Evolutionary conservation across 2,113 vertebrate genomes (phyloP).

Genomic region (Taurulus bubalis): DNA sequence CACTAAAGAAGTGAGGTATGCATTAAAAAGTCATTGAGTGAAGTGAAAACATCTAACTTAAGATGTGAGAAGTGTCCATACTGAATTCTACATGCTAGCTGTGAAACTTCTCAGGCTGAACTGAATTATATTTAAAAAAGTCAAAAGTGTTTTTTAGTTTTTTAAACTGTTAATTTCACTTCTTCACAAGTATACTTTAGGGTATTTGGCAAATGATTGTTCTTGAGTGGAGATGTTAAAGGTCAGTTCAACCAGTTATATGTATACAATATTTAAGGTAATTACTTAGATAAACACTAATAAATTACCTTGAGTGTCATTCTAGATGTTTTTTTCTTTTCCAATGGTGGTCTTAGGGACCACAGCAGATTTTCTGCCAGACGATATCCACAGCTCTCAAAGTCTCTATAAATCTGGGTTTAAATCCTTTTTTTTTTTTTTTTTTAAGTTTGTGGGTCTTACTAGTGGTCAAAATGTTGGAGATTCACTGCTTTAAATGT

Average conservation of each 20-base stretch:
- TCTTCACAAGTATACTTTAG: background rate
- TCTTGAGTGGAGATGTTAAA: background rate
- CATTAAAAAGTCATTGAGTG: background rate
- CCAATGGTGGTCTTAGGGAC: background rate
- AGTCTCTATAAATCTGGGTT: background rate
- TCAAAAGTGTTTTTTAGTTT: background rate
- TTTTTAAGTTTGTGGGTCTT: background rate
- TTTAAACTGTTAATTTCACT: background rate
- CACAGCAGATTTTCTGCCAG: background rate
- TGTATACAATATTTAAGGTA: background rate
- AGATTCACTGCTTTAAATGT: slow-evolving; percentile 6
- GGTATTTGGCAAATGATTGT: background rate
- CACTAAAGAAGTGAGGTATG: background rate
- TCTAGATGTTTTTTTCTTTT: background rate
- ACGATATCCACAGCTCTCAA: background rate
- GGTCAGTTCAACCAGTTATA: background rate
- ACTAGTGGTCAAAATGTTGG: background rate
- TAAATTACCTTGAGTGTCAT: background rate
- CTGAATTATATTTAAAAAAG: background rate
- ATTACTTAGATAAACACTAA: background rate
- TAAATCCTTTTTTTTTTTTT: background rate
- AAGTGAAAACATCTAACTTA: background rate
- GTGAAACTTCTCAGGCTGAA: background rate
- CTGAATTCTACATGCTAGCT: background rate
- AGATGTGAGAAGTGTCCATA: background rate